These are phyloP conservation scores for Cydia fagiglandana DNA, from an alignment of 1,140 invertebrate genomes.

Conservation along the genomic window DNA sequence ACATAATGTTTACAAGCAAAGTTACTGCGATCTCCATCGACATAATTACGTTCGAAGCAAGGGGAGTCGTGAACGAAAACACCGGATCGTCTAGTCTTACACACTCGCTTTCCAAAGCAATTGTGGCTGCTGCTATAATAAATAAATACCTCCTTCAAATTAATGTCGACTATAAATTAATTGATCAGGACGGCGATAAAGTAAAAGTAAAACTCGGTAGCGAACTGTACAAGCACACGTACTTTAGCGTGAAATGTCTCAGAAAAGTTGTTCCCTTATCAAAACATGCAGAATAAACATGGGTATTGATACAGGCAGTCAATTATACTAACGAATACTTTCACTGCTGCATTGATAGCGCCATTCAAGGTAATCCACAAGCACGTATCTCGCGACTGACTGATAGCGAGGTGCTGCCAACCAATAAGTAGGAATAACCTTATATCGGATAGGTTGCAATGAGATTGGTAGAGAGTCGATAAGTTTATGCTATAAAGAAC, in stretches of 20 bases:
- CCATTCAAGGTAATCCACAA: slow-evolving; percentile 63
- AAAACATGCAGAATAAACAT: slow-evolving; percentile 55
- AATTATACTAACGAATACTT: slow-evolving; percentile 73
- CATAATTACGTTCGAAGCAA: slow-evolving; percentile 16
- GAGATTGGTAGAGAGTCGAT: not conserved
- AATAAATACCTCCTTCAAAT: slow-evolving; percentile 31
- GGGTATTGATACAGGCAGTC: slow-evolving; percentile 48
- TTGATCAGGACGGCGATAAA: slow-evolving; percentile 28
- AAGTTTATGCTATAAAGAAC: not conserved
- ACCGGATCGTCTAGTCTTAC: slow-evolving; percentile 30
- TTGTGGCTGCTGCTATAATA: slow-evolving; percentile 24
- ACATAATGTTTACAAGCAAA: not conserved
- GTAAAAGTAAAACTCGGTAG: slow-evolving; percentile 28
- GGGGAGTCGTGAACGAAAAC: slow-evolving; percentile 26
- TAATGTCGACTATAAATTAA: slow-evolving; percentile 33
- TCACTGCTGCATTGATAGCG: slow-evolving; percentile 58
- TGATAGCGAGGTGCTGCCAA: slow-evolving; percentile 43
- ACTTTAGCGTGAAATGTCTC: slow-evolving; percentile 38
- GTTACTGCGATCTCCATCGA: slow-evolving; percentile 8
- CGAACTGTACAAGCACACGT: slow-evolving; percentile 19
- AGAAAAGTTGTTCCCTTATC: slow-evolving; percentile 49
- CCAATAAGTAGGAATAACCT: slow-evolving; percentile 46
- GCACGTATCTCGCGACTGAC: slow-evolving; percentile 48
- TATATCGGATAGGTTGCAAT: slow-evolving; percentile 5
- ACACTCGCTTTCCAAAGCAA: slow-evolving; percentile 31